phyloP scores from a whole-genome alignment of 2,888 invertebrate species.

The Actias luna region DNA sequence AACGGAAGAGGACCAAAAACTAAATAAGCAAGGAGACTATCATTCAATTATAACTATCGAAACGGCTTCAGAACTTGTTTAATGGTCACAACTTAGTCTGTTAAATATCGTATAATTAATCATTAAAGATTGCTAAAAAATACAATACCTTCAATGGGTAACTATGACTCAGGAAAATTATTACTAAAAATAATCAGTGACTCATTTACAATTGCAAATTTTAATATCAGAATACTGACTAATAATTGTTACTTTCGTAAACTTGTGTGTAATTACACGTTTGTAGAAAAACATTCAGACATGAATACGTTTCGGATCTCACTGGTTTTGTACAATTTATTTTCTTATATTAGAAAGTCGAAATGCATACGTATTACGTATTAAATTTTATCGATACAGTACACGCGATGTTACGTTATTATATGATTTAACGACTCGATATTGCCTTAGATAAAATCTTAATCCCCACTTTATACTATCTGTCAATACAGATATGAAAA shows the following conservation, averaged over 20 bases:
- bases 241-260: constrained; percentile 2
- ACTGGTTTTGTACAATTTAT: background rate
- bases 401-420: constrained; percentile 16
- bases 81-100: background rate
- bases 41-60: no score
- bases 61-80: no score
- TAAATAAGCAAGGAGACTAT: no score
- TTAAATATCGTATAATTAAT: background rate
- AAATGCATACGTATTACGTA: constrained; percentile 8
- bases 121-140: background rate
- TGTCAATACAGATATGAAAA: constrained; percentile 45
- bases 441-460: constrained; percentile 50
- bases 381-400: background rate
- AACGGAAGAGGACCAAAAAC: no score
- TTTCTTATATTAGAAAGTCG: constrained; percentile 8
- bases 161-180: constrained; percentile 5
- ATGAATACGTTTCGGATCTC: background rate
- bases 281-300: constrained; percentile 1
- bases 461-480: constrained; percentile 69
- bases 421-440: constrained; percentile 27
- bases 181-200: constrained; percentile 4
- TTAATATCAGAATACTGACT: constrained; percentile 9
- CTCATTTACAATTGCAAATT: constrained; percentile 6
- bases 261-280: constrained; percentile 3
- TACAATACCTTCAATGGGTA: background rate